Evolutionary conservation across 2,113 vertebrate species (phyloP).

Genomic region (Planiliza haematocheilus): DNA sequence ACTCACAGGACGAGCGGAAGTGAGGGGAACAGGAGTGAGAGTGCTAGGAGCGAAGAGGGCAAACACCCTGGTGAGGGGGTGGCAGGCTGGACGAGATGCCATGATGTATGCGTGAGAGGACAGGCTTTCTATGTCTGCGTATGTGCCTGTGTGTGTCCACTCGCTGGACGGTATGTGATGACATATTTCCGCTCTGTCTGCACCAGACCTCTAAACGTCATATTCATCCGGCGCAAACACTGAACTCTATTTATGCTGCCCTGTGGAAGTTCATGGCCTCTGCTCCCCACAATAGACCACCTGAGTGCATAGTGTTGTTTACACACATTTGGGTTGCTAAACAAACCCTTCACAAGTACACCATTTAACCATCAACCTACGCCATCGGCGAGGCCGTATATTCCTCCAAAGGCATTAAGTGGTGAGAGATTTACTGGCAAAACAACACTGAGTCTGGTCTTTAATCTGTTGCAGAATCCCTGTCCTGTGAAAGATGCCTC

Average conservation of each 20-base stretch:
- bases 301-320: conserved; percentile 50
- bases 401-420: conserved; percentile 44
- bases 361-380: conserved; percentile 50
- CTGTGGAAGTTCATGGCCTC: conserved; percentile 61
- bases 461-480: conserved; percentile 87
- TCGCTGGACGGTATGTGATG: conserved; percentile 62
- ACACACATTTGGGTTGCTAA: conserved; percentile 46
- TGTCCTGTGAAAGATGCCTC: conserved; percentile 91
- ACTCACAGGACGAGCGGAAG: conserved; percentile 76
- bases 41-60: conserved; percentile 51
- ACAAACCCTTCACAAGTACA: conserved; percentile 52
- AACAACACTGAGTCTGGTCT: conserved; percentile 54
- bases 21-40: conserved; percentile 38
- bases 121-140: conserved; percentile 32
- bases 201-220: conserved; percentile 69
- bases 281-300: conserved; percentile 54
- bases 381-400: conserved; percentile 28
- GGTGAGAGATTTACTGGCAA: conserved; percentile 46
- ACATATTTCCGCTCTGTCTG: conserved; percentile 72
- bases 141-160: conserved; percentile 32
- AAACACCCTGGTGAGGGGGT: conserved; percentile 78
- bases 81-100: conserved; percentile 65
- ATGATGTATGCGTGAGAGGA: conserved; percentile 46
- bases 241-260: conserved; percentile 74
- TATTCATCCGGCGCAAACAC: conserved; percentile 41